Conservation (phyloP, 2,113 vertebrate species). For the Passerina amoena region DNA sequence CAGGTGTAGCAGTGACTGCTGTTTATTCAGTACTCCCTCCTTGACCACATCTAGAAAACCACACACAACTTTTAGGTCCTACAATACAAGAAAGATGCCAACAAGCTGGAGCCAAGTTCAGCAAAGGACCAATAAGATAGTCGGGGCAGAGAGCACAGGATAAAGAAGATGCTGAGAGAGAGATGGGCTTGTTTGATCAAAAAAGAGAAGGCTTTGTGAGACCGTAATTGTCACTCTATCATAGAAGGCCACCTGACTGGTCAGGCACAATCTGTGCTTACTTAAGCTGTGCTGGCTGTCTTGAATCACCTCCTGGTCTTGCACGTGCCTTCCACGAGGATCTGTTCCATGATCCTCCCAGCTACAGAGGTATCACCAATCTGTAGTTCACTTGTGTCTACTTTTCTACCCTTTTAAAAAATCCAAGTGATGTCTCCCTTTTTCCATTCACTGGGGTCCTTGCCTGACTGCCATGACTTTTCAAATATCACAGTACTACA, state of each 20-base stretch:
- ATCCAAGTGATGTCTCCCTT: neutral
- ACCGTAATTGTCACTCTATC: neutral
- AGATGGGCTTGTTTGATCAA: neutral
- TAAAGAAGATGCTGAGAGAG: neutral
- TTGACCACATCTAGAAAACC: neutral
- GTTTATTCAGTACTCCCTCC: neutral
- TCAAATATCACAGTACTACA: neutral
- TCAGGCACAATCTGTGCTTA: neutral
- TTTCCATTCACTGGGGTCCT: neutral
- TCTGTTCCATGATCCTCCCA: neutral
- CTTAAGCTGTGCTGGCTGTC: neutral
- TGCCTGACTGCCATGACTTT: neutral
- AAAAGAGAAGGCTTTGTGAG: neutral
- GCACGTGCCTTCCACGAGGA: neutral
- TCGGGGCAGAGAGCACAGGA: neutral
- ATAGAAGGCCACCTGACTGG: neutral
- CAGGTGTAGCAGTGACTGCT: fast-evolving
- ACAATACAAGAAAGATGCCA: neutral
- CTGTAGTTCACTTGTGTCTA: neutral
- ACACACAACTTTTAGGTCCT: neutral
- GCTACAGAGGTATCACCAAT: neutral
- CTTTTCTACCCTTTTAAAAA: neutral
- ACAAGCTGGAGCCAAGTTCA: neutral
- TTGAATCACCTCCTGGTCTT: neutral
- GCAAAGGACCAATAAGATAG: neutral